A percentile compares a stretch with the other conserved stretches of the same genome.
phyloP scores from a whole-genome alignment of 2,113 vertebrate species.

The Cyanoramphus novaezelandiae region DNA sequence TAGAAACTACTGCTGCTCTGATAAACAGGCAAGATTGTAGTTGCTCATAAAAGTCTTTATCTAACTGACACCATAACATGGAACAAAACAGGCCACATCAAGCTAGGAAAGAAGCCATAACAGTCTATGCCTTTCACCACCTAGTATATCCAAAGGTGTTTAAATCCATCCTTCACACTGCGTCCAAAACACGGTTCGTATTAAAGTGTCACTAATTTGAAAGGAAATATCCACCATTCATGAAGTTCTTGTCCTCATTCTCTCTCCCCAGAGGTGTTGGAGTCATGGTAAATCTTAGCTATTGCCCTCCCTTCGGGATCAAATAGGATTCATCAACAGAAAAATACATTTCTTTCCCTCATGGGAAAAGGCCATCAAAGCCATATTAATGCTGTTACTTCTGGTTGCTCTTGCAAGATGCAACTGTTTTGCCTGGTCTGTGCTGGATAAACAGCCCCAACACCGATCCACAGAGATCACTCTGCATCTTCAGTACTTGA shows the following conservation, averaged over 20 bases:
- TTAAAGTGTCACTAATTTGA: not conserved
- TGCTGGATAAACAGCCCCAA: not conserved
- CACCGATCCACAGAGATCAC: not conserved
- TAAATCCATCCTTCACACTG: not conserved
- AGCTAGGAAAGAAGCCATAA: not conserved
- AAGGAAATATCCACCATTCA: not conserved
- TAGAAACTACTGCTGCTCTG: not conserved
- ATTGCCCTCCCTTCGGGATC: not conserved
- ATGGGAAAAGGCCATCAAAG: not conserved
- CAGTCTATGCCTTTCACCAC: not conserved
- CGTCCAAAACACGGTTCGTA: not conserved
- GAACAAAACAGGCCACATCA: not conserved
- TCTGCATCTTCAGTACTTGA: not conserved
- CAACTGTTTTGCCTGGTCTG: not conserved
- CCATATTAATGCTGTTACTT: not conserved
- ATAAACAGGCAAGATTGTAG: not conserved
- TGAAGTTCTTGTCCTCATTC: not conserved
- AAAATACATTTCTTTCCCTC: not conserved
- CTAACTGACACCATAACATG: not conserved
- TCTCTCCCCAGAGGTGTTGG: not conserved
- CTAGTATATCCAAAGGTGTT: not conserved
- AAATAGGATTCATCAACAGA: not conserved
- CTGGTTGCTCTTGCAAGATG: not conserved
- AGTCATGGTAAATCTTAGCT: not conserved
- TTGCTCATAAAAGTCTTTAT: not conserved